phyloP scores from a whole-genome alignment of 2,888 invertebrate genomes.

The Hirtodrosophila duncani region DNA sequence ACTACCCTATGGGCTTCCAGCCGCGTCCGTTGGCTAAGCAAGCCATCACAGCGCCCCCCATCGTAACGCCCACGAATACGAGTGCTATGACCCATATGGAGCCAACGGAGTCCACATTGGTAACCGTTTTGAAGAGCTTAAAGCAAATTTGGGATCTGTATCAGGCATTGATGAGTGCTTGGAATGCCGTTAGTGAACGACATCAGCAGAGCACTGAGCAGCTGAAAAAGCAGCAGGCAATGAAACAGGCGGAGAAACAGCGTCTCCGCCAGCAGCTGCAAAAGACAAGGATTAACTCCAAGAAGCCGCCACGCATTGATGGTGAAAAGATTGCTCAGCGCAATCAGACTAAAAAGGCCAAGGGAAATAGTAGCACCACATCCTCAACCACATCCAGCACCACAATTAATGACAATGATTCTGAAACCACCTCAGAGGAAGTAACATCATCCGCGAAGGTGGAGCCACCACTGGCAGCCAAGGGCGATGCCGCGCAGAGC shows the following conservation, averaged over 20 bases:
- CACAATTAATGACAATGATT: conserved; percentile 13
- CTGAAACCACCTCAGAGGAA: conserved; percentile 3
- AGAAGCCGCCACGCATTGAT: conserved; percentile 60
- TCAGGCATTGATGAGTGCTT: conserved; percentile 69
- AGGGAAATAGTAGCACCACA: too few species aligned
- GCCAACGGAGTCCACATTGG: conserved; percentile 46
- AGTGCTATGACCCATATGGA: too few species aligned
- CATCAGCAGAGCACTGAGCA: conserved; percentile 48
- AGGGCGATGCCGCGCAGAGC: conserved; percentile 19
- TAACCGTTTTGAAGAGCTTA: conserved; percentile 60
- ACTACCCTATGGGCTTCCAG: conserved; percentile 63
- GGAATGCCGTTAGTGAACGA: conserved; percentile 66
- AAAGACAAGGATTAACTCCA: conserved; percentile 63
- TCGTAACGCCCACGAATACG: conserved; percentile 4
- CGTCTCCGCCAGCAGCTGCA: conserved; percentile 52
- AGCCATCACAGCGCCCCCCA: conserved; percentile 1
- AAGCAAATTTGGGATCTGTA: conserved; percentile 75
- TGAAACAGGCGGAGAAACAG: conserved; percentile 50
- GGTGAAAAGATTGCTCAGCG: conserved; percentile 38
- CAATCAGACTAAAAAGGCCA: conserved; percentile 38
- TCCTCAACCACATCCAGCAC: conserved; percentile 28
- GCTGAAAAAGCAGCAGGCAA: conserved; percentile 46
- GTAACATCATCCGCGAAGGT: conserved; percentile 14
- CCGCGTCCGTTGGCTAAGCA: conserved; percentile 47
- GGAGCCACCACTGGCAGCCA: conserved; percentile 24